Base-by-base conservation (phyloP, 2,888 invertebrate species). In the Galeopsomyia nigrocyanea region DNA sequence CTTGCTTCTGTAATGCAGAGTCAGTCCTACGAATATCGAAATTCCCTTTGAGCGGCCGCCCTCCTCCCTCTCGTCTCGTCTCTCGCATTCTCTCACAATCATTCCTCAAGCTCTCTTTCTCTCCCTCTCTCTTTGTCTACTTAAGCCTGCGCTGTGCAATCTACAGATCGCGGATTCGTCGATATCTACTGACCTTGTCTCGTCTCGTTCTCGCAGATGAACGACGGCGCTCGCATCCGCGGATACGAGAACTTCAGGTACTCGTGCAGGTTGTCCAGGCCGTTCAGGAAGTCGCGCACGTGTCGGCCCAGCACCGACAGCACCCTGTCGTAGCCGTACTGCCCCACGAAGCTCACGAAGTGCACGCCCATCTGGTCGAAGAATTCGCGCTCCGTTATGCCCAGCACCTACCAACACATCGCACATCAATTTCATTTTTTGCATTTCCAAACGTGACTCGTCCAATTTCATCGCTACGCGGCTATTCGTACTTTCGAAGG, bases 181-280 rank as follows among this genome's bases (percentile, higher is more conserved):
- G n/a, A n/a, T n/a, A 26, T 14, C 0, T n/a, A 61, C 60, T 78
- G 73, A 85, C 85, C 85, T 82, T 95, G 94, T 69, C 94, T 90
- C 0, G 96, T 95, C 86, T 99, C 98, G 83, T 97, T 96, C 86
- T 98, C 98, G 82, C 97, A 97, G 80, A 97, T 98, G 86, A 99
- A 99, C 67, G 97, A 97, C 0, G 99, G 99, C 0, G 98, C 98
- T 77, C 93, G 88, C 92, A 92, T 92, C 79, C 94, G 90, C 0
- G 97, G 97, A 84, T 98, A 98, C 67, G 96, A 97, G 88, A 97
- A 97, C 86, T 98, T 95, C 60, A 99, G 89, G 86, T 99, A 99
- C 86, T 98, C 98, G 86, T 99, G 99, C 26, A 99, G 89, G 88
- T 98, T 98, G 87, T 99, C 98, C 79, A 99, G 88, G 0, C 96